Conservation (phyloP, 2,113 vertebrate genomes). For the Syngnathus typhle region DNA sequence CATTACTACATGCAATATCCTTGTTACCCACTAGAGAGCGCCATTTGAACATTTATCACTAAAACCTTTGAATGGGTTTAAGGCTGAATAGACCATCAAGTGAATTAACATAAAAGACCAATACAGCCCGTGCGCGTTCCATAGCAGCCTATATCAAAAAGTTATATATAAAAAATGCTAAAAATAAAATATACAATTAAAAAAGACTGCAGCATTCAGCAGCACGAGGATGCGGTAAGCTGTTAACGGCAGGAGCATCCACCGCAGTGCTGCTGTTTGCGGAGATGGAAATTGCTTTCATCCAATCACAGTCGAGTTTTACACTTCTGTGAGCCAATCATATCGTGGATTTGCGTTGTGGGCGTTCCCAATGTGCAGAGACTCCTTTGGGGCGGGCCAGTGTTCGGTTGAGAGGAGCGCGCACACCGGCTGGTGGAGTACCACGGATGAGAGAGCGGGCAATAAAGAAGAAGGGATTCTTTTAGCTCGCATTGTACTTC, state of each 20-base stretch:
- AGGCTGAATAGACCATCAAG: no score
- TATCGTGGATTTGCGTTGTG: neutral
- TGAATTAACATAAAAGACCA: neutral
- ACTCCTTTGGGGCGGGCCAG: constrained; percentile 23
- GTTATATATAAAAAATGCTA: no score
- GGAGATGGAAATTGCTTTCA: constrained; percentile 31
- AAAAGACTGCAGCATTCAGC: neutral
- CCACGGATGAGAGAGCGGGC: constrained; percentile 63
- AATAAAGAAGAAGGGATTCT: constrained; percentile 25
- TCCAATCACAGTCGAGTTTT: constrained; percentile 47
- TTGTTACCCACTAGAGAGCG: neutral
- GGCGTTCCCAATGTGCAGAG: constrained; percentile 48
- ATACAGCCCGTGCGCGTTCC: neutral
- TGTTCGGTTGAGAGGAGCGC: constrained; percentile 66
- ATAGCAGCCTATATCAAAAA: neutral
- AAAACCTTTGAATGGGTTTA: neutral
- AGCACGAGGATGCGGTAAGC: neutral
- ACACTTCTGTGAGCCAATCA: constrained; percentile 51
- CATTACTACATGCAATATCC: neutral
- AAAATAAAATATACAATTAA: neutral
- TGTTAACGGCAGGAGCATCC: constrained; percentile 17
- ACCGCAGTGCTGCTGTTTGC: constrained; percentile 45
- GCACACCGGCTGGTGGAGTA: constrained; percentile 58
- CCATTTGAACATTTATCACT: neutral
- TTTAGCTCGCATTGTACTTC: constrained; percentile 21